Percentiles rank a stretch among this genome's conserved stretches.
Conservation (phyloP, 2,888 invertebrate genomes). For the Drosophila seclusa region DNA sequence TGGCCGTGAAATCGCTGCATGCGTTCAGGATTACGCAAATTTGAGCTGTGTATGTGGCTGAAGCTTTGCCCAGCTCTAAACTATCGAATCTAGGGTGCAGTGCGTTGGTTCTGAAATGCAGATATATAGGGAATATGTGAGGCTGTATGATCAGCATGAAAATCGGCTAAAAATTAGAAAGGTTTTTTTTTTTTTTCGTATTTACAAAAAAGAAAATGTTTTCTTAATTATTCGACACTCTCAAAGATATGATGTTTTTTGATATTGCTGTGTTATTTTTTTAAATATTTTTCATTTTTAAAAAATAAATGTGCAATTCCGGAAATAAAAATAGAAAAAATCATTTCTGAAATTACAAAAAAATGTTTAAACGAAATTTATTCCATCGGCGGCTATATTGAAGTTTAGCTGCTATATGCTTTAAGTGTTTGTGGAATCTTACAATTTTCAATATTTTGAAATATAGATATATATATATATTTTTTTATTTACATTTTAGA, state of each 20-base stretch:
- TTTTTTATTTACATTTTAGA: background rate
- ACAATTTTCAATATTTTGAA: background rate
- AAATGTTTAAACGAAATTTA: background rate
- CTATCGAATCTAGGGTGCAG: background rate
- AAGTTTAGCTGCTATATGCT: background rate
- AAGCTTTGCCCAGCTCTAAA: background rate
- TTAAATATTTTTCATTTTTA: background rate
- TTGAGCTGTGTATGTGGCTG: constrained; percentile 5
- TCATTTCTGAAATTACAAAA: background rate
- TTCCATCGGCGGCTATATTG: background rate
- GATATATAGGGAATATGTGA: background rate
- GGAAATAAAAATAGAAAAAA: background rate
- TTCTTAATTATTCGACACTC: background rate
- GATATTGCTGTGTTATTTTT: background rate
- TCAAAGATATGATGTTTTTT: background rate
- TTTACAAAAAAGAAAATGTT: background rate
- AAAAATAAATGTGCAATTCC: background rate
- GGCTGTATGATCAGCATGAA: background rate
- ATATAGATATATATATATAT: rapidly evolving
- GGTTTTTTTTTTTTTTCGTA: background rate
- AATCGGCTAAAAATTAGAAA: background rate
- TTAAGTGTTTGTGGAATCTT: background rate
- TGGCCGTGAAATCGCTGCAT: constrained; percentile 70
- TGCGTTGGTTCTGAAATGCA: background rate
- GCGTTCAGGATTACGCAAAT: constrained; percentile 68